These are phyloP conservation scores for Anoplophora glabripennis DNA, from an alignment of 1,140 invertebrate species.

Conservation along the genomic window DNA sequence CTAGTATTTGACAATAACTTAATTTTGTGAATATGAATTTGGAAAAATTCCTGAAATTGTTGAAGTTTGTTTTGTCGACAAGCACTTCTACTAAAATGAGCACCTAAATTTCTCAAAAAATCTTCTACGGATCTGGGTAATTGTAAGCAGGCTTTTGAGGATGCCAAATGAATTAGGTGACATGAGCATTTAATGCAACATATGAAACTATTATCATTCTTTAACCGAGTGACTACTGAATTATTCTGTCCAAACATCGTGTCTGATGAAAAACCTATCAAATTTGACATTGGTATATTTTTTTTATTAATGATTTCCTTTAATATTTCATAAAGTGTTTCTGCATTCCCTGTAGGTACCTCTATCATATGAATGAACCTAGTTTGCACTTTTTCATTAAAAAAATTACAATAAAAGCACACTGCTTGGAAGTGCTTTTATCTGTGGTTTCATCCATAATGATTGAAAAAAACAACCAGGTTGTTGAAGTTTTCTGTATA, in stretches of 20 bases:
- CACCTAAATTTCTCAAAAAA: constrained; percentile 32
- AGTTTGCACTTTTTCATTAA: constrained; percentile 4
- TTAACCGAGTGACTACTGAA: constrained; percentile 30
- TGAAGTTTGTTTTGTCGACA: constrained; percentile 35
- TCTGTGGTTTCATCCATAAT: constrained; percentile 26
- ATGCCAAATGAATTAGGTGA: constrained; percentile 14
- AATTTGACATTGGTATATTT: constrained; percentile 37
- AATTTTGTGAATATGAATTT: constrained; percentile 41
- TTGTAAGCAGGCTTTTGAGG: constrained; percentile 16
- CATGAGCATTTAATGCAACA: constrained; percentile 18
- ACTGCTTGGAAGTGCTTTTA: constrained; percentile 4
- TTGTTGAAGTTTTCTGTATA: constrained; percentile 2
- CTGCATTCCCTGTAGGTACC: constrained; percentile 21
- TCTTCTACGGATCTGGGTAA: constrained; percentile 17
- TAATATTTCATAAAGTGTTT: constrained; percentile 21
- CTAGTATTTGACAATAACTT: constrained; percentile 38
- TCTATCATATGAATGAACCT: constrained; percentile 29
- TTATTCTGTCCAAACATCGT: constrained; percentile 39
- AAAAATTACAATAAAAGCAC: constrained; percentile 21
- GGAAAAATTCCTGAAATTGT: constrained; percentile 37
- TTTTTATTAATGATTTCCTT: constrained; percentile 23
- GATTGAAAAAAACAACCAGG: constrained; percentile 9
- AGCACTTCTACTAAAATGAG: constrained; percentile 28
- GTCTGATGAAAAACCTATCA: constrained; percentile 37
- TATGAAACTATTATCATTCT: constrained; percentile 2